A percentile compares a stretch with the other conserved stretches of the same genome.
Conservation (phyloP, 1,140 invertebrate genomes). For the Cryptotermes secundus region DNA sequence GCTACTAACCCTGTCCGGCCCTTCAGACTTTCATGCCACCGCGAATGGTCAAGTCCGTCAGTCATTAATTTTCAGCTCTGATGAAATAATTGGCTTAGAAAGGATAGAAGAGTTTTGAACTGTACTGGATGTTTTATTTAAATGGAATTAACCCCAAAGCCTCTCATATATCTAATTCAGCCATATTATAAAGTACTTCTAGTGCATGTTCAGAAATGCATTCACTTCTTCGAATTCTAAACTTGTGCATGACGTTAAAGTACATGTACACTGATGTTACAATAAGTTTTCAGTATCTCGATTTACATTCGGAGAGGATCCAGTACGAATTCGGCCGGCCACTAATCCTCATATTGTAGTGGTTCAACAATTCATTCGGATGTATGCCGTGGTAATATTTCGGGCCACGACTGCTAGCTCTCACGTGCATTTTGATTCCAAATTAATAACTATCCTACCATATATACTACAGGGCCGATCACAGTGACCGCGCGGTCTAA, state of each 20-base stretch:
- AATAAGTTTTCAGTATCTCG: not conserved
- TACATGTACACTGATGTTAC: not conserved
- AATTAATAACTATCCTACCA: too few relatives aligned
- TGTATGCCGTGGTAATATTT: too few relatives aligned
- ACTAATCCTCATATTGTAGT: too few relatives aligned
- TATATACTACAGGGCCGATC: too few relatives aligned
- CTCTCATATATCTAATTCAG: not conserved
- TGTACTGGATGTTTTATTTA: not conserved
- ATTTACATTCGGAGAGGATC: not conserved
- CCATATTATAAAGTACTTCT: not conserved
- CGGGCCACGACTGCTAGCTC: too few relatives aligned
- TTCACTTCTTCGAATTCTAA: not conserved
- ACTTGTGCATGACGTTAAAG: too few relatives aligned
- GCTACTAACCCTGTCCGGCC: not conserved
- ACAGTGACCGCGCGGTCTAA: too few relatives aligned
- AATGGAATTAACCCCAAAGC: not conserved
- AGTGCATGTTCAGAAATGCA: not conserved
- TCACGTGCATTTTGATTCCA: too few relatives aligned
- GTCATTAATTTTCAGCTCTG: constrained; percentile 12
- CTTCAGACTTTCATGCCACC: not conserved
- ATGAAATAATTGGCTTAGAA: constrained; percentile 12
- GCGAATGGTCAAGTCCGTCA: not conserved
- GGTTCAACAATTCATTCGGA: too few relatives aligned
- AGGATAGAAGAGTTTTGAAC: not conserved
- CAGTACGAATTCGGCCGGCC: not conserved